Evolutionary conservation across 1,140 invertebrate genomes (phyloP).

Genomic region (Cataglyphis hispanica): DNA sequence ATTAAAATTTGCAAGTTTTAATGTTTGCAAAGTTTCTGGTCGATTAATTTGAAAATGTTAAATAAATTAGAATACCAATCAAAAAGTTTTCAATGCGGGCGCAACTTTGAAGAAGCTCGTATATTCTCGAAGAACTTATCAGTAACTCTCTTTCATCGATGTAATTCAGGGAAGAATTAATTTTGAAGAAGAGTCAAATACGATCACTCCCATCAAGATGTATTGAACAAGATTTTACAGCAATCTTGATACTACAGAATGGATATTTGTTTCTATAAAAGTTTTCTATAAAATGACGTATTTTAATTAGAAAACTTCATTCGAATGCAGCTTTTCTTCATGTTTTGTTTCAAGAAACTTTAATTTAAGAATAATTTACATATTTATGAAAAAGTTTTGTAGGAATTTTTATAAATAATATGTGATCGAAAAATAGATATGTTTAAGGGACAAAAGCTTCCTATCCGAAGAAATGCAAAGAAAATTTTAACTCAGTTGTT

Average conservation of each 20-base stretch:
- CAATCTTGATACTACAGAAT: not conserved
- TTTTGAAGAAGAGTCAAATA: not conserved
- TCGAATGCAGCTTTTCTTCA: not conserved
- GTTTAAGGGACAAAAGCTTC: not conserved
- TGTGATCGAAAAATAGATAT: not conserved
- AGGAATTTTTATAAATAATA: not conserved
- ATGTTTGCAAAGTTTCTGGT: not conserved
- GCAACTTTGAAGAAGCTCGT: not conserved
- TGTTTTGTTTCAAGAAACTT: not conserved
- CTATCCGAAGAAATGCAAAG: not conserved
- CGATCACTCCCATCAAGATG: not conserved
- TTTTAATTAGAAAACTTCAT: constrained; percentile 19
- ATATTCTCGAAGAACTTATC: not conserved
- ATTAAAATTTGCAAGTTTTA: constrained; percentile 9
- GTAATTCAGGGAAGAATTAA: not conserved
- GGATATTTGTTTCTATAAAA: constrained; percentile 11
- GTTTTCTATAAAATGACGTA: not conserved
- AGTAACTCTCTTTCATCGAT: not conserved
- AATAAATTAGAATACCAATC: constrained; percentile 34
- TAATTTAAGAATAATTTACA: constrained; percentile 12
- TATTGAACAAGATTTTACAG: constrained; percentile 2
- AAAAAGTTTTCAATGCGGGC: not conserved
- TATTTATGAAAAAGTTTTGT: not conserved
- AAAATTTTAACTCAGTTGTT: not conserved
- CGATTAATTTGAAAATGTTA: constrained; percentile 23